Evolutionary conservation across 2,888 invertebrate species (phyloP), one percentile per base, ranked within the genome.

Genomic region (Acleris laterana): DNA sequence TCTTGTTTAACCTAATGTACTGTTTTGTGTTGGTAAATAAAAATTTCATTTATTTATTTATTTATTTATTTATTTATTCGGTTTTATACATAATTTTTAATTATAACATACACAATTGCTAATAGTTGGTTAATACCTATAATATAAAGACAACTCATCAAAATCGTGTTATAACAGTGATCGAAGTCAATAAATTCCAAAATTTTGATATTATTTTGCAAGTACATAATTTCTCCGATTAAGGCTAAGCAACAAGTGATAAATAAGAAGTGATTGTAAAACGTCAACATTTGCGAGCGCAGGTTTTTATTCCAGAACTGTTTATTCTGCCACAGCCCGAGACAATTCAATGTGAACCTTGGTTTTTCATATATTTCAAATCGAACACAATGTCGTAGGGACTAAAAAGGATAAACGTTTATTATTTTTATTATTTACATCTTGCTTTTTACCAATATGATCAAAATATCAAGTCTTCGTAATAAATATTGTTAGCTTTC

Each of bases 301-400:
- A 20, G 42, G 16, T n/a, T 44, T 16, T 7, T 20, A 7, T 44
- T 16, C 9, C 42, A 22, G 7, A 56, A 56, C 16, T 56, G 32
- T 13, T 44, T 56, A 16, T 56, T 56, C 16, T 42, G 42, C 55
- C 55, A n/a, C 42, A 6, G 16, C 5, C 32, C 55, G 16, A 56
- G 42, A 44, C 55, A 42, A 38, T 22, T 56, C 16, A 56, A 13
- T 20, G 55, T 17, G 17, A 56, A 56, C 5, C 38, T 42, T 11
- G 22, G 19, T 22, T 20, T 44, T 56, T 56, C 6, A 56, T 22
- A 42, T 56, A 56, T 20, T 42, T 16, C 22, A 56, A 22, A 1
- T 56, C 55, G 38, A 56, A 44, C 20, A 56, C 55, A n/a, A 20
- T 56, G 22, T 20, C 19, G 16, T 32, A 4, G n/a, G 13, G 11